Evolutionary conservation across 1,140 invertebrate genomes (phyloP), one percentile per base, ranked within the genome.

Genomic region (Atta cephalotes): DNA sequence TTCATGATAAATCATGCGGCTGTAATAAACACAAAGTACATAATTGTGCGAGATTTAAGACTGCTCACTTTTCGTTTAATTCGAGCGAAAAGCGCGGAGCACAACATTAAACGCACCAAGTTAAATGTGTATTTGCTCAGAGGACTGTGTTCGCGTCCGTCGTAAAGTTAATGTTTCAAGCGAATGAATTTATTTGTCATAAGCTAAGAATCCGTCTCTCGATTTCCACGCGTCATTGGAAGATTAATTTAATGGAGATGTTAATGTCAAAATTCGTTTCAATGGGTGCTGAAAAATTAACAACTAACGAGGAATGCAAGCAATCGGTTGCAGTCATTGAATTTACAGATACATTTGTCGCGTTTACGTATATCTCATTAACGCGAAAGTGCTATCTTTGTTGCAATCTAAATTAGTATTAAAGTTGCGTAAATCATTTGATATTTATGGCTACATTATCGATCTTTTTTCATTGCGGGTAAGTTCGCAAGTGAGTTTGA

Each of bases 181-280:
- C 45, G 78, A 58, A 70, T 49, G 31, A 56, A 81, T 56, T 81
- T 81, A 81, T 70, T 80, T 81, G 51, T 70, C 63, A 70, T 28
- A 18, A 56, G 31, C 63, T 70, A 39, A 81, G 21, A 21, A 81
- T 70, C 1, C 31, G n/a, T n/a, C 21, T 14, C 49, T 81, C 21
- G 78, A 81, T 56, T 68, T n/a, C 28, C 78, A 80, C 21, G 51
- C 51, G 78, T 68, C 78, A 70, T 70, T 65, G 49, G 16, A 39
- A 68, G 62, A 81, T 81, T 81, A 31, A 81, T 81, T 81, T 81
- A 81, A 58, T 21, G 4, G n/a, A 51, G 39, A 58, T 62, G 39
- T 79, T 86, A 79, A 86, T 35, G 84, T 79, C 74, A 56, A 65
- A 79, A 86, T 68, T 56, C 51, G 25, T 21, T 14, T 45, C 63